A percentile compares a stretch with the other conserved stretches of the same genome.
These are phyloP conservation scores for Diaperis boleti DNA, from an alignment of 2,888 invertebrate species.

Conservation along the genomic window DNA sequence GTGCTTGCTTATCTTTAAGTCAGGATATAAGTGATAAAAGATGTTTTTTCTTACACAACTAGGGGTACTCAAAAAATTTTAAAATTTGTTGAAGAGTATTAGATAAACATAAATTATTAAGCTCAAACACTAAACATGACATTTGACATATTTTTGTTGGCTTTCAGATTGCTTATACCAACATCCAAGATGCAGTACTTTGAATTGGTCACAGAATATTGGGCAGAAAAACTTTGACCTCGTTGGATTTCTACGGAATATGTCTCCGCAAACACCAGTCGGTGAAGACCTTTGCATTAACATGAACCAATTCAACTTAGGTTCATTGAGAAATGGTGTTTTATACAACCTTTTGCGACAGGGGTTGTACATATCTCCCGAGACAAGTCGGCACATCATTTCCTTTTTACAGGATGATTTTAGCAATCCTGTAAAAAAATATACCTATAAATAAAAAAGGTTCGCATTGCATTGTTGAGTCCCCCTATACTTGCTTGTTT, in stretches of 20 bases:
- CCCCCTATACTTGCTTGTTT: slow-evolving; percentile 5
- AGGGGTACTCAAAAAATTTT: slow-evolving; percentile 1
- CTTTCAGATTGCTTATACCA: slow-evolving; percentile 14
- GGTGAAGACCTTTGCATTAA: neutral
- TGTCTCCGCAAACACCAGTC: slow-evolving; percentile 10
- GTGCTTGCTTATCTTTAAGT: slow-evolving; percentile 10
- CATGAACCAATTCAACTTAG: slow-evolving; percentile 6
- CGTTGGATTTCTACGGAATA: slow-evolving; percentile 12
- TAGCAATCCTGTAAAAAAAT: slow-evolving; percentile 16
- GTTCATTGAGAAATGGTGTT: slow-evolving; percentile 12
- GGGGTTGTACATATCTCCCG: slow-evolving; percentile 12
- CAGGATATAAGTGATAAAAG: slow-evolving; percentile 10
- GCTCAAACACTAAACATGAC: slow-evolving; percentile 10
- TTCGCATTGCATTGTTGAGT: slow-evolving; percentile 14
- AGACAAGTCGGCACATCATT: slow-evolving; percentile 15
- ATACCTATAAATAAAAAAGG: slow-evolving; percentile 9
- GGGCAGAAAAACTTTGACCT: slow-evolving; percentile 9
- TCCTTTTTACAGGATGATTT: slow-evolving; percentile 17
- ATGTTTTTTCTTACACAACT: slow-evolving; percentile 7
- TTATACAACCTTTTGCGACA: slow-evolving; percentile 9
- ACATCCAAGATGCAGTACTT: slow-evolving; percentile 11
- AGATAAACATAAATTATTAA: slow-evolving; percentile 9
- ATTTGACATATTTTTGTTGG: slow-evolving; percentile 14
- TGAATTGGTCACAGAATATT: slow-evolving; percentile 10
- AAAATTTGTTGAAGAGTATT: too few species aligned